phyloP scores from a whole-genome alignment of 2,797 vertebrate genomes.

The Cossypha dichroa region DNA sequence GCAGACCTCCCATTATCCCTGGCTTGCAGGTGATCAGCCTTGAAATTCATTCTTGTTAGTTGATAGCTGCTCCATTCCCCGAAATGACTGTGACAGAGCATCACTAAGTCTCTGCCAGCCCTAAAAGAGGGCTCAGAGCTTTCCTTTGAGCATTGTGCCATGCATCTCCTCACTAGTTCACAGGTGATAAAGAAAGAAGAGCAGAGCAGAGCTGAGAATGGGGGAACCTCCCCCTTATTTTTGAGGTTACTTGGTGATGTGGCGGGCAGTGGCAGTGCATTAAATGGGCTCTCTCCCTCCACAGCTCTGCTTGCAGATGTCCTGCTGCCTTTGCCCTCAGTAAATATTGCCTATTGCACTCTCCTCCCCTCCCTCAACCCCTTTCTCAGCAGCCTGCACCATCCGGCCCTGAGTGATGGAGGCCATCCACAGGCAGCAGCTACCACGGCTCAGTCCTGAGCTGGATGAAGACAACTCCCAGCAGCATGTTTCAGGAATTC shows the following conservation, averaged over 20 bases:
- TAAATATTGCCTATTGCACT: background rate
- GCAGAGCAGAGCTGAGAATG: background rate
- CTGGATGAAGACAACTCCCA: background rate
- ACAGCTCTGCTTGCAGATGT: background rate
- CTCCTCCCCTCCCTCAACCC: background rate
- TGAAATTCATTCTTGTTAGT: conserved; percentile 51
- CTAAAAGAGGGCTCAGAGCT: conserved; percentile 44
- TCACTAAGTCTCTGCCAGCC: conserved; percentile 61
- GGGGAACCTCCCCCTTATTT: background rate
- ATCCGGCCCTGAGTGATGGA: background rate
- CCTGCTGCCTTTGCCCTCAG: background rate
- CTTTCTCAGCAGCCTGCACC: background rate
- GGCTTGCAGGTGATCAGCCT: conserved; percentile 62
- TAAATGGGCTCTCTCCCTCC: background rate
- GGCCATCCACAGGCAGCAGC: rapidly evolving
- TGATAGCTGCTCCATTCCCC: conserved; percentile 31
- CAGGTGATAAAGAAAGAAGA: background rate
- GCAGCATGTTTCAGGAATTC: background rate
- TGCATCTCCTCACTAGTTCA: background rate
- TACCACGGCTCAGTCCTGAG: rapidly evolving
- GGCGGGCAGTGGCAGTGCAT: background rate
- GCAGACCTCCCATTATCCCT: conserved; percentile 66
- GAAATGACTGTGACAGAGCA: conserved; percentile 61
- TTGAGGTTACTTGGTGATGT: background rate
- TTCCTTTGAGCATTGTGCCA: background rate